Evolutionary conservation across 2,797 vertebrate genomes (phyloP).

Genomic region (Menidia menidia): DNA sequence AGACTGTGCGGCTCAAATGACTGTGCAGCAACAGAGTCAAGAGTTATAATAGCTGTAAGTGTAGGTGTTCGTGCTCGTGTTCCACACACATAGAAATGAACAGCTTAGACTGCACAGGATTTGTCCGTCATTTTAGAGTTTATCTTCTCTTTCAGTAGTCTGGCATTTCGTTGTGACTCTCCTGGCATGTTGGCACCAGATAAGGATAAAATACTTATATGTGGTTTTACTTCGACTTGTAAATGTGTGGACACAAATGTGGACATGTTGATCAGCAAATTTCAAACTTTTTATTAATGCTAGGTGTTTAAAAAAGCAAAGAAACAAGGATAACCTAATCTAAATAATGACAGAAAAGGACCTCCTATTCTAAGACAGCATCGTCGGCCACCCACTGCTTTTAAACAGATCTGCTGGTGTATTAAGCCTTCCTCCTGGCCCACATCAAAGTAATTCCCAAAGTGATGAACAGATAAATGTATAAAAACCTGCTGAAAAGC

Average conservation of each 20-base stretch:
- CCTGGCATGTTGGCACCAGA: too few species aligned
- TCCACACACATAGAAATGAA: conserved; percentile 8
- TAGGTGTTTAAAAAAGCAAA: too few species aligned
- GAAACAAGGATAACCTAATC: too few species aligned
- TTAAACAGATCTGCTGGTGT: background rate
- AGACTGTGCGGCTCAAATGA: conserved; percentile 68
- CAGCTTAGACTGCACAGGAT: background rate
- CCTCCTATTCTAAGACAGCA: background rate
- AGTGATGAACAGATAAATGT: background rate
- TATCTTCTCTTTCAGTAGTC: background rate
- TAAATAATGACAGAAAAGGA: too few species aligned
- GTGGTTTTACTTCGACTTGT: too few species aligned
- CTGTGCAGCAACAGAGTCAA: conserved; percentile 63
- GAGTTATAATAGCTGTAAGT: conserved; percentile 53
- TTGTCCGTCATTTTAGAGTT: conserved; percentile 4
- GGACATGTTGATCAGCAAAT: background rate
- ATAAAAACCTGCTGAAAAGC: background rate
- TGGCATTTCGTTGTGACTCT: too few species aligned
- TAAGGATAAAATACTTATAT: too few species aligned
- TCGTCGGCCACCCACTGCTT: background rate
- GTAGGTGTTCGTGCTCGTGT: background rate
- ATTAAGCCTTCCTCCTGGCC: background rate
- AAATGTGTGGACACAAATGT: background rate
- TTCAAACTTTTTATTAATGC: too few species aligned
- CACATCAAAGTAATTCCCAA: background rate